phyloP scores from a whole-genome alignment of 2,888 invertebrate genomes.

The Conchocele bisecta region DNA sequence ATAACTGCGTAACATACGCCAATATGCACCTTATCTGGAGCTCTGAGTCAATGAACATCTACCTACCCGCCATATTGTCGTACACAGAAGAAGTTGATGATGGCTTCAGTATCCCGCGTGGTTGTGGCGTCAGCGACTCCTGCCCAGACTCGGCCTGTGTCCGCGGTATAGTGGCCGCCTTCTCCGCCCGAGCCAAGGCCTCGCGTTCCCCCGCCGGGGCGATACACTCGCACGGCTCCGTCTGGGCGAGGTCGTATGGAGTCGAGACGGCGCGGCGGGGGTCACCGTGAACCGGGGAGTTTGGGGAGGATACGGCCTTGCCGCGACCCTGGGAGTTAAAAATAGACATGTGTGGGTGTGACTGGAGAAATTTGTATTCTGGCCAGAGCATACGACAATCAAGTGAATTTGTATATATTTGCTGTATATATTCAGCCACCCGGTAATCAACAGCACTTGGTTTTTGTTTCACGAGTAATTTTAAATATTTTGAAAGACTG shows the following conservation, averaged over 20 bases:
- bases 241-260: conserved; percentile 67
- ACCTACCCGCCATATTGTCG: conserved; percentile 38
- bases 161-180: conserved; percentile 72
- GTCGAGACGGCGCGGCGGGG: conserved; percentile 69
- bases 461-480: too few species aligned
- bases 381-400: too few species aligned
- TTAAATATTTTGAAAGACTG: too few species aligned
- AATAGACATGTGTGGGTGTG: too few species aligned
- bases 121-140: conserved; percentile 56
- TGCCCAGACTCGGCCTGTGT: conserved; percentile 59
- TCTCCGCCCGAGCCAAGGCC: conserved; percentile 54
- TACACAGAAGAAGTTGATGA: conserved; percentile 66
- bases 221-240: conserved; percentile 56
- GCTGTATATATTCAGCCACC: too few species aligned
- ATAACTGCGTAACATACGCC: too few species aligned
- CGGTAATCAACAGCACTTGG: too few species aligned
- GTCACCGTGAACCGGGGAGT: conserved; percentile 83
- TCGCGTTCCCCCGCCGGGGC: conserved; percentile 82
- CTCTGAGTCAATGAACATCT: neutral
- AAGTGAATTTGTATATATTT: too few species aligned
- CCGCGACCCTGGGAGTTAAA: conserved; percentile 87
- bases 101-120: conserved; percentile 67
- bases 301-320: conserved; percentile 87
- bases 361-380: too few species aligned
- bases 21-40: neutral